Evolutionary conservation across 2,113 vertebrate genomes (phyloP), one percentile per base, ranked within the genome.

Genomic region (Montifringilla adamsi): DNA sequence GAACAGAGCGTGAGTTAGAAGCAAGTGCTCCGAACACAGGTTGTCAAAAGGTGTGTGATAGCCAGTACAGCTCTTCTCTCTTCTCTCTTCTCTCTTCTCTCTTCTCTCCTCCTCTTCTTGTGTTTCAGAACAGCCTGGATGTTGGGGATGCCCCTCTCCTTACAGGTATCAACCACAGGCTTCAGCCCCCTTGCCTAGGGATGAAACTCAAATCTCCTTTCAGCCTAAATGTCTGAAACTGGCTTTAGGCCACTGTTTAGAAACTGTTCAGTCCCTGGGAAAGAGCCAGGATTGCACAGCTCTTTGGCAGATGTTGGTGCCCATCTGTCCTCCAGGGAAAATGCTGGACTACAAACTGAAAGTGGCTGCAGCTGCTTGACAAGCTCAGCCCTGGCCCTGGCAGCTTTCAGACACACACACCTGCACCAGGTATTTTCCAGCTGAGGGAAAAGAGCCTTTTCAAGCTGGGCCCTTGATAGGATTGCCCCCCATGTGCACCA

Each of bases 401-500:
- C 37, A 63, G 19, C 2, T 5, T 4, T 52, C 10, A 19, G 44
- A 58, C 39, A 28, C 13, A 15, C 37, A 15, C 37, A 26, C 17
- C 68, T 53, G 7, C 8, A 6, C 15, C 2, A 8, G 15, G 11
- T 52, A 56, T 9, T 37, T 33, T 28, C 30, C 63, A 58, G n/a
- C 19, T 43, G 60, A 72, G 4, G 49, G 50, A 10, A 53, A 82
- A 44, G 19, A 8, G 24, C n/a, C 35, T 84, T 76, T 53, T 28
- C 13, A 44, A 69, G 28, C 35, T 47, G 37, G 5, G 16, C 24
- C 24, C 47, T 41, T 46, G 43, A 7, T 15, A 49, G 56, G 43
- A 31, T 18, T 70, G n/a, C 8, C 41, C 33, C 2, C 26, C 0
- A 0, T 12, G 26, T 20, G 24, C 37, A 47, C 70, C 3, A 0